Evolutionary conservation across 1,140 invertebrate genomes (phyloP), one percentile per base, ranked within the genome.

Genomic region (Choristoneura fumiferana): DNA sequence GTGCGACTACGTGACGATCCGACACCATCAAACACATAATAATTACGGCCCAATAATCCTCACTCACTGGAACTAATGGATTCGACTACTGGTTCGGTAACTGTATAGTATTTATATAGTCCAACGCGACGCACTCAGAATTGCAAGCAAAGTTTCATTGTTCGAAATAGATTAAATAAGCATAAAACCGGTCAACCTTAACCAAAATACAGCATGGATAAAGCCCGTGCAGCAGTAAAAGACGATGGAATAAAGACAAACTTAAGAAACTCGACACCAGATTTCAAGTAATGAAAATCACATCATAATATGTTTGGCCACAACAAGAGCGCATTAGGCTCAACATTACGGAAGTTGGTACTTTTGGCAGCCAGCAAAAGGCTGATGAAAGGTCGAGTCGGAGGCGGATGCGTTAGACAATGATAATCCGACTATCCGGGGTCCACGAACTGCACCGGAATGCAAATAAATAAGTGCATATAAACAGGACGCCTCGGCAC

Each of bases 381-480:
- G 49, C 68, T 76, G 78, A 78, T 69, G 81, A 83, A 77, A 81
- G 69, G 64, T 73, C 78, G 81, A 82, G 76, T 76, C 72, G 68
- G 65, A 67, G 57, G 43, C 33, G 54, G 77, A 72, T 72, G 58
- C 57, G 58, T 63, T 73, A 71, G 76, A 82, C 71, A 81, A 73
- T 79, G 71, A 78, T 78, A 81, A 80, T 76, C 71, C 62, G 61
- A 69, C 63, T 54, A 60, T 43, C 67, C 64, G 71, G 69, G 77
- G 77, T 83, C 71, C 74, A 81, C 75, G 78, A 83, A 83, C 80
- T 81, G 71, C 65, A 73, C 69, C 66, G 78, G 81, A 81, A 84
- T 81, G 84, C 78, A 84, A 87, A 84, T 82, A 84, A 84, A 87
- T 87, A 78, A 67, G 80, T 78, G 68, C 71, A 71, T 62, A 79